Percentiles rank a stretch among this genome's conserved stretches.
These are phyloP conservation scores for Rhineura floridana DNA, from an alignment of 2,113 vertebrate genomes.

Conservation along the genomic window DNA sequence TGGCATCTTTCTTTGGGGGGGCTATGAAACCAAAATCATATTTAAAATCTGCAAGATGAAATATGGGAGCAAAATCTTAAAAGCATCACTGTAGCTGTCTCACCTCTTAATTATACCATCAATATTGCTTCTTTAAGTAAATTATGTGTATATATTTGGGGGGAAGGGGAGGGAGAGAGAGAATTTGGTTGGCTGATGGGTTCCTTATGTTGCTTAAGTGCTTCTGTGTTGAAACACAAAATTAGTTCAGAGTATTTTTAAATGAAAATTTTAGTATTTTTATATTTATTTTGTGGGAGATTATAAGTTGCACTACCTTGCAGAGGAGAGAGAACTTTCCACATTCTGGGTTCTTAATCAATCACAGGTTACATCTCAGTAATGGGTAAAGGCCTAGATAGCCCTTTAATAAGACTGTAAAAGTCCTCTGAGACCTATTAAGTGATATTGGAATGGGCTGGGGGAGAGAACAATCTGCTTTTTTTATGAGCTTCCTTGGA, in stretches of 20 bases:
- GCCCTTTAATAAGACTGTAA: conserved; percentile 21
- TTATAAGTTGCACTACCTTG: neutral
- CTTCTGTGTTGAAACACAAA: neutral
- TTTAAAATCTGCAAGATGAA: conserved; percentile 27
- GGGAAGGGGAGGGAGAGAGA: no score
- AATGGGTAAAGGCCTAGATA: conserved; percentile 2
- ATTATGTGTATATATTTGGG: neutral
- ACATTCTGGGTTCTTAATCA: conserved; percentile 9
- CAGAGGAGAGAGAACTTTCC: neutral
- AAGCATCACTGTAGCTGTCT: neutral
- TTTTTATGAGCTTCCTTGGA: conserved; percentile 15
- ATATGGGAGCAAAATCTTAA: conserved; percentile 20
- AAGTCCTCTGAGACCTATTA: conserved; percentile 17
- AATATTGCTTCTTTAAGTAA: neutral
- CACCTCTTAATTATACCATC: neutral
- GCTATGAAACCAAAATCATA: neutral
- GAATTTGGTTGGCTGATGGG: neutral
- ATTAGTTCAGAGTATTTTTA: neutral
- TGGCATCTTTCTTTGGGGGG: neutral
- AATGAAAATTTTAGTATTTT: neutral
- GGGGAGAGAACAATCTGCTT: conserved; percentile 8
- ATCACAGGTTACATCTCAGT: conserved; percentile 16
- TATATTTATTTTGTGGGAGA: neutral
- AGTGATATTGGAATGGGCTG: neutral
- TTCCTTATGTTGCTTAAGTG: neutral